Evolutionary conservation across 2,888 invertebrate genomes (phyloP), one percentile per base, ranked within the genome.

Genomic region (Melinopterus prodromus): DNA sequence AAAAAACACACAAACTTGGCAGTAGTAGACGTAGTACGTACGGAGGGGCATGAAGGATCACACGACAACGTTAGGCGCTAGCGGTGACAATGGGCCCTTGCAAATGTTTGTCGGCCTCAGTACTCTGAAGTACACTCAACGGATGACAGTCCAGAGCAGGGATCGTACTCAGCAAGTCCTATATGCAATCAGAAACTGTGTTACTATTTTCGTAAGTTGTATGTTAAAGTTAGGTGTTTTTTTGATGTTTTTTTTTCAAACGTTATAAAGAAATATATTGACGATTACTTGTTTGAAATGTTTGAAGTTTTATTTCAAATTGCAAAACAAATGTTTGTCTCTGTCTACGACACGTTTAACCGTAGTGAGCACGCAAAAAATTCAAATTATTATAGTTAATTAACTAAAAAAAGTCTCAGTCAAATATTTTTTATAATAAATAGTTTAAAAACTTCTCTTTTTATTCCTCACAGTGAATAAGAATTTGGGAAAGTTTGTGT

Each of bases 81-180:
- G 72, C 72, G 72, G 26, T 72, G 35, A 36, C 36, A 72, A 53
- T 12, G 7, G 53, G 53, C 53, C 38, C 76, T 76, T 76, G 38
- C 37, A 38, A 76, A 76, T 37, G 37, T n/a, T 76, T 76, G 38
- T 15, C 76, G 6, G 35, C 6, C 35, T 16, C 35, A 26, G 26
- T 35, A 37, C 6, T 69, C 53, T 53, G 53, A 12, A 53, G 53
- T 53, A 12, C 53, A 53, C 53, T 53, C 53, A 53, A 53, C 53
- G 53, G 53, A 53, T 53, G 53, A 53, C 53, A 53, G 7, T 53
- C 53, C 53, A 26, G 74, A 74, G 82, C 87, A 87, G 76, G 88
- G 88, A 71, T 88, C 88, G 81, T 87, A 88, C 81, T 87, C 87
- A 81, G 87, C 86, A 79, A 87, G 83, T 83, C 88, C 88, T 88